Conservation (phyloP, 2,888 invertebrate genomes). For the Ashinkailepas kermadecensis region DNA sequence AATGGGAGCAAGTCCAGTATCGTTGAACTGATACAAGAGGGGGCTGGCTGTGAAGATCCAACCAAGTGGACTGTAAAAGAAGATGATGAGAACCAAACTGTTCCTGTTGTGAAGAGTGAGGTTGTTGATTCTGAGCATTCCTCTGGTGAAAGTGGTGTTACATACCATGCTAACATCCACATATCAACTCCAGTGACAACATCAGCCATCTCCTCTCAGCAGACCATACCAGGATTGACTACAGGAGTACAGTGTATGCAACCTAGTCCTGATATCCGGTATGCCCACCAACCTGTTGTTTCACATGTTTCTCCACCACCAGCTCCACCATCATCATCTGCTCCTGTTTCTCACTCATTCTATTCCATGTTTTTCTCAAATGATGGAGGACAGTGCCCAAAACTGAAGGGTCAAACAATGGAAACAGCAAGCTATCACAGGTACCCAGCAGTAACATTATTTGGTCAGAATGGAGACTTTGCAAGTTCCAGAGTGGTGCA, state of each 20-base stretch:
- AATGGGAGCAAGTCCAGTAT: slow-evolving; percentile 52
- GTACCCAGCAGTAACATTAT: background rate
- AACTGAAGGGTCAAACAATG: background rate
- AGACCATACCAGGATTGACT: background rate
- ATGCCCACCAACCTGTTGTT: background rate
- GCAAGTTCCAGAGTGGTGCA: background rate
- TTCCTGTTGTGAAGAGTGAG: slow-evolving; percentile 5
- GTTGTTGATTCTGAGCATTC: slow-evolving; percentile 6
- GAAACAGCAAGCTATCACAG: background rate
- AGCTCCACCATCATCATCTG: background rate
- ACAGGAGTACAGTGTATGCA: background rate
- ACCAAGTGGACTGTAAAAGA: background rate
- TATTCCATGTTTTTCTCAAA: background rate
- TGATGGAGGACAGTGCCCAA: background rate
- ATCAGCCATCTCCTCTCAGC: background rate
- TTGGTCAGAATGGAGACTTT: background rate
- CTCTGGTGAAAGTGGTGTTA: background rate
- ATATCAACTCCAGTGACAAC: background rate
- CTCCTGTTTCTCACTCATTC: background rate
- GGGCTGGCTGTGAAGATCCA: slow-evolving; percentile 41
- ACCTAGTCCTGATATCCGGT: background rate
- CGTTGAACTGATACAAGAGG: slow-evolving; percentile 69
- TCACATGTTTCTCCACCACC: background rate
- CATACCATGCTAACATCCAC: background rate
- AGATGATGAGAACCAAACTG: background rate